Evolutionary conservation across 2,888 invertebrate species (phyloP), one percentile per base, ranked within the genome.

Genomic region (Nowickia ferox): DNA sequence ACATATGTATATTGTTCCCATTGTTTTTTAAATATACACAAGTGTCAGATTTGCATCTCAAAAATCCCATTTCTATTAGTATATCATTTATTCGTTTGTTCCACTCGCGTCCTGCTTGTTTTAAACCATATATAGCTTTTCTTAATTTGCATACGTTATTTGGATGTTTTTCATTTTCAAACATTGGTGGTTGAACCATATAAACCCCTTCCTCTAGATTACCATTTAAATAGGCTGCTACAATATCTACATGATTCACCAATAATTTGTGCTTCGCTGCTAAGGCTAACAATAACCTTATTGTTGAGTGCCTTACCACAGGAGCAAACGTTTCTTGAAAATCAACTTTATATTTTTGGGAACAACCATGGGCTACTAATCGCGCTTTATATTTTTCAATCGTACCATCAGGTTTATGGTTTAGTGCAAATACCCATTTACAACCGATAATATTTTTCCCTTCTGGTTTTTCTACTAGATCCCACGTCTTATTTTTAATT

Each of bases 361-460:
- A 61, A 53, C 75, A 84, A 13, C 71, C 84, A 19, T 79, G 65
- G 22, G 68, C 68, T n/a, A 79, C 57, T 30, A 72, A 57, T 48
- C 79, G 38, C 10, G 84, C 59, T 61, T 81, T 87, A n/a, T 77
- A 84, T 48, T 83, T 74, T 44, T 75, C 38, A 19, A 75, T 51
- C 1, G 53, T 38, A 59, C 86, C 81, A 66, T 87, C 75, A 6
- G 85, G 48, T 1, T 81, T 77, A 1, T 66, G 53, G 48, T 86
- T 88, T 10, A 84, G 4, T 3, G 30, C 30, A 30, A 30, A 30
- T 30, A 30, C 30, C 30, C 30, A 30, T 30, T 30, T 30, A 5
- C 83, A 84, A 8, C 81, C 75, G 38, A 87, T 86, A 6, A 86
- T 44, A 17, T 81, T 84, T 78, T 72, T 83, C 15, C 30, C 40